These are phyloP conservation scores for Hucho hucho DNA, from an alignment of 2,113 vertebrate genomes.

Conservation along the genomic window DNA sequence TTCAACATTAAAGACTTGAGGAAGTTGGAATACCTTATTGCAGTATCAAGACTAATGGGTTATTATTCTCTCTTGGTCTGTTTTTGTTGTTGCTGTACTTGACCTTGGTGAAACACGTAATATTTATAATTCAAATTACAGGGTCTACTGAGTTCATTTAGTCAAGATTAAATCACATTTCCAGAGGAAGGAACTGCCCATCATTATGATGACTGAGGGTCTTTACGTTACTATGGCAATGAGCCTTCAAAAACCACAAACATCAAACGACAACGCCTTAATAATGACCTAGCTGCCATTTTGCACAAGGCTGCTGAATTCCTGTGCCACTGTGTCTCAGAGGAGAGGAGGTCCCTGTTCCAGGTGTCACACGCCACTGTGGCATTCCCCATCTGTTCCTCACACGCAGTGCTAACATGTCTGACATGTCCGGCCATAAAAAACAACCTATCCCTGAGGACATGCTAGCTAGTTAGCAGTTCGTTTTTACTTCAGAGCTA, in stretches of 20 bases:
- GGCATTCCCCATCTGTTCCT: constrained; percentile 6
- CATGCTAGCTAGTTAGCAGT: background rate
- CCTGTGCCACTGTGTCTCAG: background rate
- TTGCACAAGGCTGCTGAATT: background rate
- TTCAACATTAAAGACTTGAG: too few relatives aligned
- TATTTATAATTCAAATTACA: too few relatives aligned
- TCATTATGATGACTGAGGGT: background rate
- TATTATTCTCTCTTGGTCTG: too few relatives aligned
- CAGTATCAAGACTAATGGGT: too few relatives aligned
- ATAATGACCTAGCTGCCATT: background rate
- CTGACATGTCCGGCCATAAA: constrained; percentile 1
- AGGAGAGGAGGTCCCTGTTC: background rate
- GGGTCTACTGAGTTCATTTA: too few relatives aligned
- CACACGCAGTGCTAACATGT: background rate
- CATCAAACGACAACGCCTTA: background rate
- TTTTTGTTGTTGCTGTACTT: too few relatives aligned
- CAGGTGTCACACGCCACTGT: background rate
- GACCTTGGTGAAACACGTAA: too few relatives aligned
- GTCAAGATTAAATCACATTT: too few relatives aligned
- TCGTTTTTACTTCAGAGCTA: background rate
- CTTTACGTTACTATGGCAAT: background rate
- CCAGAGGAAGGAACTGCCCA: too few relatives aligned
- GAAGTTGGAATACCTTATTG: too few relatives aligned
- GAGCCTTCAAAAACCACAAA: background rate
- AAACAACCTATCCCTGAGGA: background rate